Evolutionary conservation across 1,140 invertebrate species (phyloP), one percentile per base, ranked within the genome.

Genomic region (Philaenus spumarius): DNA sequence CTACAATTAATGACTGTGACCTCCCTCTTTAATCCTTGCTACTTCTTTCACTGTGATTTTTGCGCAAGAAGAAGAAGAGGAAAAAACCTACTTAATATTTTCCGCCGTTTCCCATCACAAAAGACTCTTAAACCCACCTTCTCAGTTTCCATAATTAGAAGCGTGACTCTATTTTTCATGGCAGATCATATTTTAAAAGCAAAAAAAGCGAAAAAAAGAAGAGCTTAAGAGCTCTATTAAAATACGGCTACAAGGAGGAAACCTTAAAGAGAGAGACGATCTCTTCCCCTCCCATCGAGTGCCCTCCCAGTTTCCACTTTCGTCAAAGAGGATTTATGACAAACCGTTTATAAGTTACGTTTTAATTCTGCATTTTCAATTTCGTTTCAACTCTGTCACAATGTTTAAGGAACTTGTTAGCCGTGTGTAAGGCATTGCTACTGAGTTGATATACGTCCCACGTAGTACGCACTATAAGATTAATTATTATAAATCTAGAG

Each of bases 131-230:
- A 58, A 58, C 56, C 56, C 35, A 58, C 56, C 56, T 58, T 58
- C 56, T 48, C 56, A 40, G 56, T 58, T 58, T 55, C 51, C 56
- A 58, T 58, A 58, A 58, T 58, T 58, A 58, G 56, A 58, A 58
- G 56, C 56, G 56, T 58, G 56, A 58, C 56, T 58, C 56, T 58
- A 58, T 58, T 58, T 58, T 58, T 58, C 56, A 58, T 58, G 56
- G 56, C 56, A 51, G 56, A 58, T 58, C 56, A 58, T 58, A 58
- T 58, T 58, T 58, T 58, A 58, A 58, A 58, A 58, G 56, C 56
- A 51, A 48, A 58, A 30, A 30, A 30, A n/a, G n/a, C n/a, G n/a
- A n/a, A n/a, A n/a, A n/a, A n/a, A n/a, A n/a, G n/a, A 58, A 58
- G 56, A 58, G 56, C 56, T 58, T 58, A 58, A 58, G 56, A 46